Evolutionary conservation across 2,888 invertebrate genomes (phyloP).

Genomic region (Pollenia griseotomentosa): DNA sequence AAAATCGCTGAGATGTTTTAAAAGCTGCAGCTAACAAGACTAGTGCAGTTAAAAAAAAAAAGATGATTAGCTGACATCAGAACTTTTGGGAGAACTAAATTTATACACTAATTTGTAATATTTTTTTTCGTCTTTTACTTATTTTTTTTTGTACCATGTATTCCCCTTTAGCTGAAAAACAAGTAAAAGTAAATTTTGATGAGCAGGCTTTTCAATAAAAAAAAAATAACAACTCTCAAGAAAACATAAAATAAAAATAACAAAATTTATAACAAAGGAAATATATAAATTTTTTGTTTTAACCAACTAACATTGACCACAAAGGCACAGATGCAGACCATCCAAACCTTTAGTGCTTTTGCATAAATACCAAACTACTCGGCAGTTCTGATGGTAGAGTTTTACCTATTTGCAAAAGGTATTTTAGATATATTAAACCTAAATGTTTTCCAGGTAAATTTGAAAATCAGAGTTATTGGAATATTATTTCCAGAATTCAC

Average conservation of each 20-base stretch:
- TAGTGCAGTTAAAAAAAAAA: no score
- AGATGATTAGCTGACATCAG: no score
- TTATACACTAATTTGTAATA: not conserved
- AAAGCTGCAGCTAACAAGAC: no score
- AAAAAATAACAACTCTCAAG: not conserved
- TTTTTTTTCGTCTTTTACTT: not conserved
- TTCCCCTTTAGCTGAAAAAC: not conserved
- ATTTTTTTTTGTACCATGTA: not conserved
- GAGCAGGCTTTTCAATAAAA: not conserved
- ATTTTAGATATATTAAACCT: no score
- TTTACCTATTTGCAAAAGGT: no score
- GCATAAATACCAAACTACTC: no score
- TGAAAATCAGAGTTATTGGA: no score
- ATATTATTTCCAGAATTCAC: no score
- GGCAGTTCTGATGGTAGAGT: no score
- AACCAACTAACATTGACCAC: conserved; percentile 1
- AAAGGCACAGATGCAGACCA: conserved; percentile 9
- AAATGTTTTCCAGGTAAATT: no score
- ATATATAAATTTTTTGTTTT: not conserved
- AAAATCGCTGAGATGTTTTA: no score
- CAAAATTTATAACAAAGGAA: conserved; percentile 13
- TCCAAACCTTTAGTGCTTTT: not conserved
- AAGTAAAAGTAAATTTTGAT: conserved; percentile 13
- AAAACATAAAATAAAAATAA: not conserved
- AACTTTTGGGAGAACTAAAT: no score